Evolutionary conservation across 1,140 invertebrate genomes (phyloP).

Genomic region (Nasonia vitripennis): DNA sequence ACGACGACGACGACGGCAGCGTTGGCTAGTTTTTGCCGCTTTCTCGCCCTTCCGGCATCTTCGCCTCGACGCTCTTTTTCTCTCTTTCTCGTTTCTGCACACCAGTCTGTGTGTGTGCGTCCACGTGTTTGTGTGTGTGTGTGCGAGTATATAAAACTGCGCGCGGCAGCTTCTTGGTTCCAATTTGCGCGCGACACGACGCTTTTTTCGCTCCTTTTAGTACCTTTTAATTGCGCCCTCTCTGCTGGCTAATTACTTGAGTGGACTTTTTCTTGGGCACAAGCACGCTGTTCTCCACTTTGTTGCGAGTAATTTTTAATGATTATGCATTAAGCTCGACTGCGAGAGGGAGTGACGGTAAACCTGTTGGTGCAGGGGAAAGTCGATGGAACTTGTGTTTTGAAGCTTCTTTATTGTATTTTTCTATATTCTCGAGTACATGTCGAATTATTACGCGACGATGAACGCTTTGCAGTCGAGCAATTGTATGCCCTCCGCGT

Average conservation of each 20-base stretch:
- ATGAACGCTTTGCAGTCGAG: background rate
- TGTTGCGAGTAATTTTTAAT: constrained; percentile 3
- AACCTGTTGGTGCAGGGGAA: background rate
- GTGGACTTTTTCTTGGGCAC: constrained; percentile 11
- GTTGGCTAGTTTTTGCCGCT: constrained; percentile 27
- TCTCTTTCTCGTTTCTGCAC: background rate
- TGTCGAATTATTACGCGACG: background rate
- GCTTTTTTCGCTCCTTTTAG: background rate
- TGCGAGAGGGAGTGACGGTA: background rate
- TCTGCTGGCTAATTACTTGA: constrained; percentile 12
- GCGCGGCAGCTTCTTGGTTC: constrained; percentile 10
- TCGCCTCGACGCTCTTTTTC: constrained; percentile 14
- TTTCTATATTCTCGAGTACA: no score
- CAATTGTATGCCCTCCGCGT: background rate
- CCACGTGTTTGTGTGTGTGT: background rate
- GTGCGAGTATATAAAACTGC: background rate
- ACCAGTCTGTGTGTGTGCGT: background rate
- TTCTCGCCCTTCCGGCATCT: constrained; percentile 49
- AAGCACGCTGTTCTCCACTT: background rate
- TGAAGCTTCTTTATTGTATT: no score
- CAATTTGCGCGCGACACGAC: constrained; percentile 10
- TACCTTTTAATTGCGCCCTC: constrained; percentile 18
- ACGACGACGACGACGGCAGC: background rate
- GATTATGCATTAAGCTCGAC: background rate
- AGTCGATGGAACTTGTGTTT: background rate